These are phyloP conservation scores for Anastatus disparis DNA, from an alignment of 1,140 invertebrate genomes.

Conservation along the genomic window DNA sequence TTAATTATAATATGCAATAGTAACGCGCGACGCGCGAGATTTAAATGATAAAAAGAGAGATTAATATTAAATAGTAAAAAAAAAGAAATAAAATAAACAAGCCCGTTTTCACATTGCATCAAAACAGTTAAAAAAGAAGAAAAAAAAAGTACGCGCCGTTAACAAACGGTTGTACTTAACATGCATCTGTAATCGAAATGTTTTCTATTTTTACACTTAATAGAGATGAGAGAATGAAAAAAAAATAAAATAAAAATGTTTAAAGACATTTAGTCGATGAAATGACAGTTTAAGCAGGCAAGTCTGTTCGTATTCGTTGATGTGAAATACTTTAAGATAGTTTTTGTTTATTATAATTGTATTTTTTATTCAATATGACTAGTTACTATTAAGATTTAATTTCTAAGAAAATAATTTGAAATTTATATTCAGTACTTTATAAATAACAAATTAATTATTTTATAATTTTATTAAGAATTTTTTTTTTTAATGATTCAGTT, in stretches of 20 bases:
- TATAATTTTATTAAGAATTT: too few species aligned
- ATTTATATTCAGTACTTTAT: slow-evolving; percentile 14
- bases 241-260: too few species aligned
- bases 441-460: too few species aligned
- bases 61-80: too few species aligned
- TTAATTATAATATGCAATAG: slow-evolving; percentile 37
- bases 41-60: slow-evolving; percentile 45
- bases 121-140: slow-evolving; percentile 34
- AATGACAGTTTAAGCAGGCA: neutral
- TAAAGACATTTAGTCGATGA: slow-evolving; percentile 32
- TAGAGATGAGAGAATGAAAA: slow-evolving; percentile 44
- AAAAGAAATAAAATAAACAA: slow-evolving; percentile 32
- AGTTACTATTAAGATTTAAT: too few species aligned
- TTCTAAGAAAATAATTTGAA: neutral
- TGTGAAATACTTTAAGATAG: slow-evolving; percentile 15
- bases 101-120: slow-evolving; percentile 25
- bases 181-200: slow-evolving; percentile 61
- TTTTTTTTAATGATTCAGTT: too few species aligned
- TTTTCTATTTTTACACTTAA: slow-evolving; percentile 64
- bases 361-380: too few species aligned
- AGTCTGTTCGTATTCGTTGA: too few species aligned
- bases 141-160: too few species aligned
- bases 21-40: slow-evolving; percentile 47
- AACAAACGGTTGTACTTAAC: too few species aligned
- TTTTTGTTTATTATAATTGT: slow-evolving; percentile 20